Base-by-base conservation (phyloP, 2,797 vertebrate genomes). In the Manis javanica region DNA sequence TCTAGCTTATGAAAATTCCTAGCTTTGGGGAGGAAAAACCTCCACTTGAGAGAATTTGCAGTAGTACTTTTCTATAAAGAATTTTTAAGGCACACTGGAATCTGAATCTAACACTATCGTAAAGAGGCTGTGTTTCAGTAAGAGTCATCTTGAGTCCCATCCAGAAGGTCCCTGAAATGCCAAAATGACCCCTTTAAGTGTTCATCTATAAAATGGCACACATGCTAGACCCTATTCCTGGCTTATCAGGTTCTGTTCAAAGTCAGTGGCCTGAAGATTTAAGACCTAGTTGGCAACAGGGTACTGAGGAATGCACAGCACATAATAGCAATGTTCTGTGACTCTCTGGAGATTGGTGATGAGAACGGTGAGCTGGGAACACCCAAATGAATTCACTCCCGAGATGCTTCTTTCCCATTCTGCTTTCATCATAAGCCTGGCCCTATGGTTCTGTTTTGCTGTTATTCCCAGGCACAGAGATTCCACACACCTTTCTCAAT, bases 1-100 rank as follows among this genome's bases (percentile, higher is more conserved):
- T 93, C 64, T 82, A 77, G 91, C 49, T 91, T 78, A 94, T 68
- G 71, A 95, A 94, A 85, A 92, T 85, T 66, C 61, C 55, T 91
- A 31, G 86, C 66, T 87, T n/a, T 95, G 61, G 66, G 61, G 34
- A 77, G 23, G 49, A 87, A 95, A 63, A 55, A 29, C 3, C 69
- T 85, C n/a, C 34, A 31, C 31, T 57, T 82, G 46, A 91, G 74
- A 95, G 61, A 89, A 92, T 63, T 37, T 51, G 39, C 55, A 66
- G 69, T 79, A 66, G 69, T 79, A 23, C 3, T 81, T 57, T 90
- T 90, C 63, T 29, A 42, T 0, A 71, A 39, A 87, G n/a, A 68
- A 57, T 49, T 86, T 91, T 74, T 51, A 49, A 79, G 88, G 55
- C 31, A 24, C 2, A 21, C 15, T 53, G 61, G 39, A 69, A 21